Base-by-base conservation (phyloP, 2,797 vertebrate species). In the Centroberyx gerrardi region DNA sequence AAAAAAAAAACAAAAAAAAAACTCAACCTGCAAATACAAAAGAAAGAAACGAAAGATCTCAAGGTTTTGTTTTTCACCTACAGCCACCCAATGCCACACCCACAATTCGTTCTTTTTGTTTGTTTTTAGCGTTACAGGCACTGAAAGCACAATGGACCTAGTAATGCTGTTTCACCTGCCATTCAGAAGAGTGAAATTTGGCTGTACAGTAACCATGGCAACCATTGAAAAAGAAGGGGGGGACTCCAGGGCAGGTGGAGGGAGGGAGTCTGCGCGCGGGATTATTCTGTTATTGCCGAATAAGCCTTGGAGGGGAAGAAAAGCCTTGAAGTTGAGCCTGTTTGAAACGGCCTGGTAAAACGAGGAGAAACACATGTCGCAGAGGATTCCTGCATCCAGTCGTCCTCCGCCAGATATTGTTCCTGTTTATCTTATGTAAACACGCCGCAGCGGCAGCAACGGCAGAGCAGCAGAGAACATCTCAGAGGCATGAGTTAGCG, bases 201-300 rank as follows among this genome's bases (percentile, higher is more conserved):
- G 77, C 81, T 90, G 78, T 81, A 82, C 83, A 73, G 90, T 92
- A 83, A 90, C 90, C 88, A 91, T 85, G 90, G 90, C 70, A 90
- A 92, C 91, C 69, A 58, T 36, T 72, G 82, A 71, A 76, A 77
- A 74, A 61, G 67, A 74, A 55, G 46, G 58, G 18, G 46, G 58
- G 18, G 29, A 83, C 76, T 84, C 66, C 72, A 72, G 70, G 59
- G 83, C 70, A 87, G 78, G 66, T 71, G 80, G 52, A 72, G 72
- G 22, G 59, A 68, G 51, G 58, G 60, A 70, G 73, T 27, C 44
- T 78, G 51, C 48, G 60, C 13, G 54, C 31, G 66, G 65, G 69
- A 74, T 76, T 70, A 52, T 31, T 78, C 51, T 85, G 56, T 80
- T 78, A 82, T 51, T 83, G 64, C 63, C 72, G 56, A 81, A 79